Evolutionary conservation across 2,888 invertebrate genomes (phyloP).

Genomic region (Leucoma salicis): DNA sequence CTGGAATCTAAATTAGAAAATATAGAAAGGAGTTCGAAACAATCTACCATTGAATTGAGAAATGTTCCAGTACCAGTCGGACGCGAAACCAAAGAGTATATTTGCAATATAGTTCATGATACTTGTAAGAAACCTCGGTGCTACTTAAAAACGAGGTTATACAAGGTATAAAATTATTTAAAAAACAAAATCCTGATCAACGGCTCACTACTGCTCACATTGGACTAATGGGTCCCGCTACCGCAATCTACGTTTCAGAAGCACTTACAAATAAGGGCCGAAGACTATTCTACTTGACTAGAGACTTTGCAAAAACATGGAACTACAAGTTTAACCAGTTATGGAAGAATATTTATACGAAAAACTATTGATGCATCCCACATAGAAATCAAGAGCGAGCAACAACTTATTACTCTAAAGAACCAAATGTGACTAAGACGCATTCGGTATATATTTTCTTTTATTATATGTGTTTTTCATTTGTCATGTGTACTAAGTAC

Average conservation of each 20-base stretch:
- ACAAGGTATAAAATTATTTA: neutral
- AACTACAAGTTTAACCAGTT: neutral
- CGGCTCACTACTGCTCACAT: neutral
- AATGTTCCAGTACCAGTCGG: neutral
- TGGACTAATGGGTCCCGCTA: neutral
- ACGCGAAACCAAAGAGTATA: neutral
- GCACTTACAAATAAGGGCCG: conserved; percentile 1
- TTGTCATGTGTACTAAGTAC: neutral
- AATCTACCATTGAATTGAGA: conserved; percentile 1
- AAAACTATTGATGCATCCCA: neutral
- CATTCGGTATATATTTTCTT: neutral
- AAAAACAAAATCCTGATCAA: neutral
- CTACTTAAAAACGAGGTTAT: neutral
- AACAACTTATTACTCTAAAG: neutral
- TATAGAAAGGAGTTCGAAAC: neutral
- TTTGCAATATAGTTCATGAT: neutral
- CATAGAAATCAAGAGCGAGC: neutral
- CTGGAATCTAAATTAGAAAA: conserved; percentile 1
- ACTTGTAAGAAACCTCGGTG: neutral
- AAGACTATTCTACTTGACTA: conserved; percentile 1
- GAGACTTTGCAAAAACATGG: neutral
- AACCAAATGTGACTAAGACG: neutral
- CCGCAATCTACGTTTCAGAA: conserved; percentile 1
- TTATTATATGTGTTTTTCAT: neutral
- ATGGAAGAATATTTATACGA: conserved; percentile 1